A percentile compares a stretch with the other conserved stretches of the same genome.
Conservation (phyloP, 2,113 vertebrate species). For the Phalacrocorax carbo region DNA sequence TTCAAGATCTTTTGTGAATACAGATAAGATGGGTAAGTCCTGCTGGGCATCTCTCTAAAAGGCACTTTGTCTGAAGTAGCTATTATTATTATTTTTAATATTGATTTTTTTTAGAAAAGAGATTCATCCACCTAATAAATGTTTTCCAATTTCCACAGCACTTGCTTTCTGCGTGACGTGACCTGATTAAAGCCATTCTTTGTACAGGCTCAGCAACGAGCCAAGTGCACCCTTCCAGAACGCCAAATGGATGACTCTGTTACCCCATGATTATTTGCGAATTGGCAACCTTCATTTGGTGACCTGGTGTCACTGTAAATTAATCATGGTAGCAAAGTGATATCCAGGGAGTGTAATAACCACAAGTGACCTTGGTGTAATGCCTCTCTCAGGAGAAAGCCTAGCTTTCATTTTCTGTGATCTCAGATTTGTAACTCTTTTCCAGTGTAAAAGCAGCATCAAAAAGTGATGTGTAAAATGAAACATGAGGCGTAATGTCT, state of each 20-base stretch:
- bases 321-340: conserved; percentile 42
- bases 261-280: not conserved
- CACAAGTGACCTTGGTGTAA: conserved; percentile 48
- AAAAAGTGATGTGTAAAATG: not conserved
- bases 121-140: not conserved
- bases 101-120: not conserved
- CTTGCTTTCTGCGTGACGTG: not conserved
- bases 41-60: not conserved
- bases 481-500: not conserved
- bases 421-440: not conserved
- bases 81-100: not conserved
- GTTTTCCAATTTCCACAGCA: not conserved
- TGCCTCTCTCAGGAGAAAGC: conserved; percentile 24
- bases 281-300: not conserved
- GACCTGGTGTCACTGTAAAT: conserved; percentile 45
- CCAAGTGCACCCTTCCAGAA: conserved; percentile 41
- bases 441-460: not conserved
- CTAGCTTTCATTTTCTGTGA: conserved; percentile 6
- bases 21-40: not conserved
- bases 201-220: not conserved
- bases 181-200: conserved; percentile 12
- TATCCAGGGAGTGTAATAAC: conserved; percentile 40
- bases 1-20: not conserved
- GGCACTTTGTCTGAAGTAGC: not conserved
- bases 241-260: conserved; percentile 22